Evolutionary conservation across 2,113 vertebrate genomes (phyloP).

Genomic region (Poeciliopsis retropinna): DNA sequence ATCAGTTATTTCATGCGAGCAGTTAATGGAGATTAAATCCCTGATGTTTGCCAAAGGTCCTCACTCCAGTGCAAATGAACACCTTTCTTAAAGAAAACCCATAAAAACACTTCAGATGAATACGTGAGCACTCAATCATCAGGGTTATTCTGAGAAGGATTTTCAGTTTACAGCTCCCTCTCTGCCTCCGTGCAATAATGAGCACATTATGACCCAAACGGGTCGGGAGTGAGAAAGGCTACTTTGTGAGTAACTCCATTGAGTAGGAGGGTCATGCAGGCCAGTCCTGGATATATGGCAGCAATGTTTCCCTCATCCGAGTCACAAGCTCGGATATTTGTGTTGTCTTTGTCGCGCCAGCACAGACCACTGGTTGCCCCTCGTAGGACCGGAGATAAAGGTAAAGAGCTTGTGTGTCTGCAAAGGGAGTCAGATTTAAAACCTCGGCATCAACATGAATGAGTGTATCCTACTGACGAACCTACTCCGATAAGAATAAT

Average conservation of each 20-base stretch:
- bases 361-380: slow-evolving; percentile 26
- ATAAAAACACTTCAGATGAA: slow-evolving; percentile 25
- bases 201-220: slow-evolving; percentile 74
- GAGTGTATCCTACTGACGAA: neutral
- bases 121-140: slow-evolving; percentile 37
- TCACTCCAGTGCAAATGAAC: neutral
- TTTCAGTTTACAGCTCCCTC: slow-evolving; percentile 54
- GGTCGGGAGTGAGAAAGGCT: slow-evolving; percentile 69
- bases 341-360: slow-evolving; percentile 13
- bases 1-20: neutral
- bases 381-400: slow-evolving; percentile 53
- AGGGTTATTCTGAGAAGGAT: slow-evolving; percentile 69
- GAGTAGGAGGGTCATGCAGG: slow-evolving; percentile 79
- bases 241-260: slow-evolving; percentile 76
- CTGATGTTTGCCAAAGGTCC: neutral
- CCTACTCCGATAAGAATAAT: no score
- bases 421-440: slow-evolving; percentile 14
- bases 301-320: slow-evolving; percentile 59
- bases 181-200: slow-evolving; percentile 63
- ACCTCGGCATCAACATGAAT: slow-evolving; percentile 12
- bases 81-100: neutral
- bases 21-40: neutral
- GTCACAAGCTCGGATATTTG: slow-evolving; percentile 59
- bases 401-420: slow-evolving; percentile 59
- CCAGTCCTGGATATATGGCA: slow-evolving; percentile 74